Percentiles rank a stretch among this genome's conserved stretches.
Evolutionary conservation across 1,140 invertebrate genomes (phyloP).

Genomic region (Drosophila sproati): DNA sequence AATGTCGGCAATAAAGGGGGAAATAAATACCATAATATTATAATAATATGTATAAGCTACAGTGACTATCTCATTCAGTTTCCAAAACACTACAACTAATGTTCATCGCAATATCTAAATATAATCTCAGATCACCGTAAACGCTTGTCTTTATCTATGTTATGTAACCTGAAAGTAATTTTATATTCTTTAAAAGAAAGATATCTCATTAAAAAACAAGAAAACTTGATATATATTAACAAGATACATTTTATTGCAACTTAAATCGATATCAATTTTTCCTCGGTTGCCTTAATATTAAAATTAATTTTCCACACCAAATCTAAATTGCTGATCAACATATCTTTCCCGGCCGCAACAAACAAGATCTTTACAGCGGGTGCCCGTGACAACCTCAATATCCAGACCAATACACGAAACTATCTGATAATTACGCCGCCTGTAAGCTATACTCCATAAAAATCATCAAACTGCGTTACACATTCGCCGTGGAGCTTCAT

Average conservation of each 20-base stretch:
- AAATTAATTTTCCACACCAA: conserved; percentile 52
- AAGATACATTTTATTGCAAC: conserved; percentile 11
- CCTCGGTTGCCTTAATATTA: conserved; percentile 14
- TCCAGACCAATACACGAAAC: conserved; percentile 21
- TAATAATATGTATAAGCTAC: background rate
- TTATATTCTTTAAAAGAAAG: background rate
- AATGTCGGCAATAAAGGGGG: background rate
- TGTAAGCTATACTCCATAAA: conserved; percentile 75
- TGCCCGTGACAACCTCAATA: conserved; percentile 24
- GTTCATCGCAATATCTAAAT: background rate
- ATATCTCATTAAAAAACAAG: background rate
- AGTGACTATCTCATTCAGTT: background rate
- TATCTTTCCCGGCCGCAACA: conserved; percentile 14
- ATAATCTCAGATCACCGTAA: background rate
- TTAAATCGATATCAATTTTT: conserved; percentile 15
- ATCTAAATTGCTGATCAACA: conserved; percentile 40
- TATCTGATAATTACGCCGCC: conserved; percentile 63
- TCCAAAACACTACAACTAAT: background rate
- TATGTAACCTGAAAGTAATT: background rate
- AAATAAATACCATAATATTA: background rate
- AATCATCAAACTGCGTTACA: conserved; percentile 76
- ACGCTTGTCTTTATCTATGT: background rate
- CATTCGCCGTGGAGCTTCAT: conserved; percentile 64
- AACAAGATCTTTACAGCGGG: conserved; percentile 36
- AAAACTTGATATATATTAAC: background rate